These are phyloP conservation scores for Tryphoninae sp. DNA, from an alignment of 2,888 invertebrate species.

Conservation along the genomic window DNA sequence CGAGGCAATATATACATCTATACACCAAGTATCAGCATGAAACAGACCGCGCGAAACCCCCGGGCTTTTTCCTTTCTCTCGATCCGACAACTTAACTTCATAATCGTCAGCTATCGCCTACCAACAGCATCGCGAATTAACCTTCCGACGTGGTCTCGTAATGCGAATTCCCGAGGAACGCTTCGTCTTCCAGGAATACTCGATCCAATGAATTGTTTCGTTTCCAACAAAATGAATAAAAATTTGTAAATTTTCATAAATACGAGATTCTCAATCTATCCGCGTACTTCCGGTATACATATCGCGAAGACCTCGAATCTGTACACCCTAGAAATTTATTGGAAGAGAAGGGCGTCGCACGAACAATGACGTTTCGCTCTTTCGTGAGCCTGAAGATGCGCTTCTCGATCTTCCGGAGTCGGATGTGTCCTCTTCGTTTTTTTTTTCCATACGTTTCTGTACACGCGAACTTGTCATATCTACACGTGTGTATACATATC, in stretches of 20 bases:
- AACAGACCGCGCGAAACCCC: slow-evolving; percentile 13
- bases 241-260: too few species aligned
- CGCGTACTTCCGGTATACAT: slow-evolving; percentile 38
- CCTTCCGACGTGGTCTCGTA: slow-evolving; percentile 63
- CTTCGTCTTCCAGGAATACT: slow-evolving; percentile 25
- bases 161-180: slow-evolving; percentile 71
- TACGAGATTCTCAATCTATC: neutral
- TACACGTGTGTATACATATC: slow-evolving; percentile 29
- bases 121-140: slow-evolving; percentile 70
- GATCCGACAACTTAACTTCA: slow-evolving; percentile 73
- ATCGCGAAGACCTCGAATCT: slow-evolving; percentile 2
- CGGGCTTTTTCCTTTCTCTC: slow-evolving; percentile 51
- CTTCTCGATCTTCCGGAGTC: slow-evolving; percentile 36
- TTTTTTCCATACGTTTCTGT: neutral
- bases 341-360: neutral
- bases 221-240: neutral
- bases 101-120: slow-evolving; percentile 74
- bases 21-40: neutral
- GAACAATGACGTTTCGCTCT: slow-evolving; percentile 33
- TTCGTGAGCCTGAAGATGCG: slow-evolving; percentile 29
- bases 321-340: slow-evolving; percentile 24
- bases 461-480: slow-evolving; percentile 71
- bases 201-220: neutral
- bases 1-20: neutral
- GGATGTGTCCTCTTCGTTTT: slow-evolving; percentile 22